These are phyloP conservation scores for Tachina lurida DNA, from an alignment of 2,888 invertebrate species.

Conservation along the genomic window DNA sequence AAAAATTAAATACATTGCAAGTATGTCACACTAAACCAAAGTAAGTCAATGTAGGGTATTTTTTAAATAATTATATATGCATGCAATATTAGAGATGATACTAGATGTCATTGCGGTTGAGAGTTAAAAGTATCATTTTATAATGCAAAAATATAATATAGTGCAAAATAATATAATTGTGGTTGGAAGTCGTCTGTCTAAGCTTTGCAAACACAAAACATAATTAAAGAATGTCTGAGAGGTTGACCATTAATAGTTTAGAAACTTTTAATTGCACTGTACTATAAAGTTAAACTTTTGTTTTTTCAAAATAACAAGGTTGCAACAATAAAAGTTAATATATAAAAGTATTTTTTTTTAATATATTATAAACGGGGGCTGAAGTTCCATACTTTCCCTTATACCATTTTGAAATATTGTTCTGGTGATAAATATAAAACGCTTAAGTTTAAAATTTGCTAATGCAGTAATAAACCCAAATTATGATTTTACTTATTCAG, in stretches of 20 bases:
- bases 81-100: conserved; percentile 25
- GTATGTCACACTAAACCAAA: not conserved
- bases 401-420: too few species aligned
- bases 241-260: too few species aligned
- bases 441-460: too few species aligned
- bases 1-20: not conserved
- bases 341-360: too few species aligned
- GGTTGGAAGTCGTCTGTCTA: conserved; percentile 2
- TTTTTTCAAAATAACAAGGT: not conserved
- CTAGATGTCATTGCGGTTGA: conserved; percentile 46
- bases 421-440: too few species aligned
- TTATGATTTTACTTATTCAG: too few species aligned
- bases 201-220: conserved; percentile 9
- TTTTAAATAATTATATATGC: not conserved
- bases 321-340: too few species aligned
- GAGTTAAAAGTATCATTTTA: conserved; percentile 42
- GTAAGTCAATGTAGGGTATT: not conserved
- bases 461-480: too few species aligned
- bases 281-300: not conserved
- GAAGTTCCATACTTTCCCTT: too few species aligned
- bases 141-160: not conserved
- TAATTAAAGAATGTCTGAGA: not conserved
- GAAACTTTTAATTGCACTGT: too few species aligned
- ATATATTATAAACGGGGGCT: too few species aligned
- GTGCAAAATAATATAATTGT: conserved; percentile 54